phyloP scores from a whole-genome alignment of 2,888 invertebrate species.

The Callyntrura guangdongensis region DNA sequence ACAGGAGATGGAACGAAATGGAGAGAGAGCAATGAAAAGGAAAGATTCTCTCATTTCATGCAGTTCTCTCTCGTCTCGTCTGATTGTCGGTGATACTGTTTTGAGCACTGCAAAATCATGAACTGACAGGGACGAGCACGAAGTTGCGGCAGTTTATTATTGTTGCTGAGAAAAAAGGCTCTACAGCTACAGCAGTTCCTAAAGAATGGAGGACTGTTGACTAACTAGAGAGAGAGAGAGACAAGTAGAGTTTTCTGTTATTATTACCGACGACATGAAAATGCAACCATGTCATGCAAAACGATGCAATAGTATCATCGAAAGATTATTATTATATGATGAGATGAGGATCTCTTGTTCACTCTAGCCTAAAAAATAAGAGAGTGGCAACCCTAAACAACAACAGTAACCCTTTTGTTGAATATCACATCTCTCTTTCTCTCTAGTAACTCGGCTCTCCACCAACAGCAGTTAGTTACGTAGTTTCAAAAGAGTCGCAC shows the following conservation, averaged over 20 bases:
- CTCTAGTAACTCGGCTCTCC: neutral
- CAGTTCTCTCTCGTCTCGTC: slow-evolving; percentile 28
- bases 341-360: slow-evolving; percentile 71
- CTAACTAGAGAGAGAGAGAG: slow-evolving; percentile 1
- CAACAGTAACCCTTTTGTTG: slow-evolving; percentile 67
- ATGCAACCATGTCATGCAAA: slow-evolving; percentile 28
- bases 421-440: slow-evolving; percentile 51
- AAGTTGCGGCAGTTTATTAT: slow-evolving; percentile 66
- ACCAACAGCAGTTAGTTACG: neutral
- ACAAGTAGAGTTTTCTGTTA: slow-evolving; percentile 16
- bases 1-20: slow-evolving; percentile 5
- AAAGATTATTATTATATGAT: slow-evolving; percentile 1
- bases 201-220: slow-evolving; percentile 29
- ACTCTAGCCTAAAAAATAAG: slow-evolving; percentile 67
- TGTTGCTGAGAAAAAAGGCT: slow-evolving; percentile 45
- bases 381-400: slow-evolving; percentile 69
- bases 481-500: slow-evolving; percentile 28
- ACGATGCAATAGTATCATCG: neutral
- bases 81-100: slow-evolving; percentile 54
- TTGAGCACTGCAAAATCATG: slow-evolving; percentile 67
- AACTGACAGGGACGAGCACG: slow-evolving; percentile 66
- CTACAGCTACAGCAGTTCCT: neutral
- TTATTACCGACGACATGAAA: slow-evolving; percentile 57
- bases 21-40: slow-evolving; percentile 29
- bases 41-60: slow-evolving; percentile 21